Base-by-base conservation (phyloP, 2,888 invertebrate species). In the Brachylomia viminalis region DNA sequence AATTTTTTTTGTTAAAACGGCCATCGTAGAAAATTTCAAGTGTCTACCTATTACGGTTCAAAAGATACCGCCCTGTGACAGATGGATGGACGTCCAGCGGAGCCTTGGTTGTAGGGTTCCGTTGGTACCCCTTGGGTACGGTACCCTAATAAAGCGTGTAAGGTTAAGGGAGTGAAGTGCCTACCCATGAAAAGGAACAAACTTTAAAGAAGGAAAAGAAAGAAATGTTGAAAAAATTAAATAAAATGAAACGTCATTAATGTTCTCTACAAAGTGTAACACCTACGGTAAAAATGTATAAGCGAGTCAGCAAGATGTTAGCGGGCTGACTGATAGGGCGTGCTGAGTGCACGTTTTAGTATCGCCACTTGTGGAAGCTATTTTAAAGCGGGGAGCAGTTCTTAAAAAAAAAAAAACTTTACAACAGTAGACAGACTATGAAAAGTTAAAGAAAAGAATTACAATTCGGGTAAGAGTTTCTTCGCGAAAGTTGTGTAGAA, bases 361-460 rank as follows among this genome's bases (percentile, higher is more conserved):
- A 45, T 17, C n/a, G 13, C 38, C 33, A 76, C 71, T 79, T 59
- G n/a, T 68, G 42, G 58, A 77, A 11, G 52, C 20, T 23, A 54
- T 61, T 70, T 61, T 54, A 79, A 52, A 62, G 13, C 30, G n/a
- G n/a, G n/a, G n/a, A n/a, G n/a, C n/a, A n/a, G n/a, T n/a, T n/a
- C n/a, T n/a, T n/a, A n/a, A n/a, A n/a, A n/a, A n/a, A n/a, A n/a
- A n/a, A n/a, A n/a, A n/a, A n/a, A n/a, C n/a, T n/a, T n/a, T n/a
- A n/a, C n/a, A n/a, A n/a, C n/a, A n/a, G n/a, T n/a, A n/a, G n/a
- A n/a, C n/a, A n/a, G n/a, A n/a, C n/a, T n/a, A n/a, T n/a, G n/a
- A n/a, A n/a, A n/a, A n/a, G n/a, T n/a, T n/a, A n/a, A n/a, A n/a
- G n/a, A n/a, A n/a, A n/a, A n/a, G n/a, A n/a, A n/a, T n/a, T 38